Evolutionary conservation across 2,113 vertebrate species (phyloP).

Genomic region (Boulengerochromis microlepis): DNA sequence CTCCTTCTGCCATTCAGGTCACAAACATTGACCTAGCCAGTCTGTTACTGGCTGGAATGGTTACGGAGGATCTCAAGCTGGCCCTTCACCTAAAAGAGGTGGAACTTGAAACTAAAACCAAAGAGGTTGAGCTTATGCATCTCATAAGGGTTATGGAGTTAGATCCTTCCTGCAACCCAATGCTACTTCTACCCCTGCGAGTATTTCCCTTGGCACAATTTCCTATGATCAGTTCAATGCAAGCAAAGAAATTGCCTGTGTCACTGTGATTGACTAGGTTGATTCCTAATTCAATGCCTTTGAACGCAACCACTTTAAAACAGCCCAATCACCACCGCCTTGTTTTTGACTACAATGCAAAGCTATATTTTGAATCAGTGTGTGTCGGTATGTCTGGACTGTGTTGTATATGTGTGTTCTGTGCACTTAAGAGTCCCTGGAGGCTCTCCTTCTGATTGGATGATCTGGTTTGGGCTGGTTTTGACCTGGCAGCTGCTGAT

Average conservation of each 20-base stretch:
- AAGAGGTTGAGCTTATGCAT: background rate
- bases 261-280: background rate
- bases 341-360: background rate
- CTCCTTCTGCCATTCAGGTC: background rate
- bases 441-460: background rate
- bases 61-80: background rate
- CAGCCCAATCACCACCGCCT: background rate
- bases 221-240: background rate
- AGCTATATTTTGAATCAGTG: background rate
- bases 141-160: background rate
- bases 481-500: background rate
- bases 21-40: background rate
- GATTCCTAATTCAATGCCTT: background rate
- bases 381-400: background rate
- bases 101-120: background rate
- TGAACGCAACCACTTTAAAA: background rate
- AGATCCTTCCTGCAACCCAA: background rate
- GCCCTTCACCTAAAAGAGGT: background rate
- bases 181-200: background rate
- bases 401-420: background rate
- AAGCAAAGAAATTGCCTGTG: background rate
- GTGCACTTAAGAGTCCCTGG: background rate
- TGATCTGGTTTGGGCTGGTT: background rate
- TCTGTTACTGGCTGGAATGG: background rate
- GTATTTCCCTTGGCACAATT: background rate